phyloP scores from a whole-genome alignment of 2,113 vertebrate genomes.

The Actenoides lindsayi region DNA sequence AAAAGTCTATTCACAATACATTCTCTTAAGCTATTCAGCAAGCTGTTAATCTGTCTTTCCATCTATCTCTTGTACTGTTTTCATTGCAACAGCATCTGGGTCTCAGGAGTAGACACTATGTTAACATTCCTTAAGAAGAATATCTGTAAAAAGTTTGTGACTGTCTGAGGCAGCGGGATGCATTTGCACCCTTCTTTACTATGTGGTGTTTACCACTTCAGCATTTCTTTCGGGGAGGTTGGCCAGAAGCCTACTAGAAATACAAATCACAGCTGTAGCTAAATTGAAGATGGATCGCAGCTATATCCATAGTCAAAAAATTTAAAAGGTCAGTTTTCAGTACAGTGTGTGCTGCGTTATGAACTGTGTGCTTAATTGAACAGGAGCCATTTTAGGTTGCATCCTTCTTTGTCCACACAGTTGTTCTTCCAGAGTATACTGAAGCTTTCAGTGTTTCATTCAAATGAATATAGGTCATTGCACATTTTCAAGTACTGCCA shows the following conservation, averaged over 20 bases:
- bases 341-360: not conserved
- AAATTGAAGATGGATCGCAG: not conserved
- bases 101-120: not conserved
- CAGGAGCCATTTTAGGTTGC: not conserved
- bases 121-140: not conserved
- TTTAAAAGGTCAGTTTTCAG: not conserved
- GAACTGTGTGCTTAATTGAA: not conserved
- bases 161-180: not conserved
- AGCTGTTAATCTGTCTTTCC: not conserved
- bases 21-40: not conserved
- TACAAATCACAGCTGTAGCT: not conserved
- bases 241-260: not conserved
- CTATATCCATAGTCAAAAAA: not conserved
- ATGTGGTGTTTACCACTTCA: not conserved
- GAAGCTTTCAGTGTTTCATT: not conserved
- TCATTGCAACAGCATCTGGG: not conserved
- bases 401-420: not conserved
- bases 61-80: not conserved
- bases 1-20: not conserved
- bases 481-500: not conserved
- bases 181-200: not conserved
- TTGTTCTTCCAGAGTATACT: not conserved
- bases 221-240: not conserved
- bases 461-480: slow-evolving; percentile 13
- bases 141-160: not conserved